Conservation (phyloP, 2,113 vertebrate species). For the Spilogale gracilis region DNA sequence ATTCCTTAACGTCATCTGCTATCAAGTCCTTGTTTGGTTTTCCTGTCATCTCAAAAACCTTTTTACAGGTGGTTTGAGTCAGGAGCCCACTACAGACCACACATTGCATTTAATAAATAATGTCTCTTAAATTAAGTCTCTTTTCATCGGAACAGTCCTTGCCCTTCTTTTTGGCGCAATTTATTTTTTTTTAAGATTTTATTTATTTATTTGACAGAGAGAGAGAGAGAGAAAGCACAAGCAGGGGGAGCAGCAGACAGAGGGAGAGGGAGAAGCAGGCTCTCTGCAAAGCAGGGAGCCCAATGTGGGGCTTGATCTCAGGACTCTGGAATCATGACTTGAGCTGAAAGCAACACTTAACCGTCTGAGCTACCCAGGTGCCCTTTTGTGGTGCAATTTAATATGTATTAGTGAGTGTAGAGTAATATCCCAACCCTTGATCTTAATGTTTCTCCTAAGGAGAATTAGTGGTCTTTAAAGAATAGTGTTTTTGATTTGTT, state of each 20-base stretch:
- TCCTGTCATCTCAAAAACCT: neutral
- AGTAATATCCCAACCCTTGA: neutral
- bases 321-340: no score
- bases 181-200: no score
- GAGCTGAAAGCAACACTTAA: no score
- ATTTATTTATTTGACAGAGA: no score
- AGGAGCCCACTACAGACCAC: neutral
- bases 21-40: neutral
- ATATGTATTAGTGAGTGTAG: neutral
- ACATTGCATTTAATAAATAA: neutral
- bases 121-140: neutral
- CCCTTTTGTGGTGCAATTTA: neutral
- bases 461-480: slow-evolving; percentile 20
- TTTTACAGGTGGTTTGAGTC: neutral
- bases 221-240: no score
- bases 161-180: neutral
- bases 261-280: no score
- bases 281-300: no score
- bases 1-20: neutral
- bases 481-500: neutral
- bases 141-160: rapidly evolving
- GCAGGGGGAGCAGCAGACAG: no score
- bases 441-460: neutral
- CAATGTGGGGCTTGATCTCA: no score
- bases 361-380: no score